Conservation (phyloP, 2,797 vertebrate species). For the Eulemur albifrons region DNA sequence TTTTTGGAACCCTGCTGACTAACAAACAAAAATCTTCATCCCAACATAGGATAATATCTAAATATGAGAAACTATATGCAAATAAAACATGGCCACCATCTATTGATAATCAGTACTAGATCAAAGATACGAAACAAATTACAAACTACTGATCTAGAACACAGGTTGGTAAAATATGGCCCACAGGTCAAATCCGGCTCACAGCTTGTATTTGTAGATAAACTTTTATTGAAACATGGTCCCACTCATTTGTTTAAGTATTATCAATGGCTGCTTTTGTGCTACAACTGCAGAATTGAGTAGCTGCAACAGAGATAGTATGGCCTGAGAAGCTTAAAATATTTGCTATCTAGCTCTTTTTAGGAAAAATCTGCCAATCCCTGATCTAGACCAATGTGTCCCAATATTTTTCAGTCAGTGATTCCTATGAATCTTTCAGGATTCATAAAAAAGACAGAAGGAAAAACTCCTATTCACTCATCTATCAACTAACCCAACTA, state of each 20-base stretch:
- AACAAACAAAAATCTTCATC: constrained; percentile 11
- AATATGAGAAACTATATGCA: neutral
- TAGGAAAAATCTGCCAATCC: neutral
- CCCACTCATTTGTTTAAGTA: neutral
- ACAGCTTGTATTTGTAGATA: neutral
- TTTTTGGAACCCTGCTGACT: neutral
- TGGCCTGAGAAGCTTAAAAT: neutral
- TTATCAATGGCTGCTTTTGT: neutral
- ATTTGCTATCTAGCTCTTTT: neutral
- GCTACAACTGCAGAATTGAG: neutral
- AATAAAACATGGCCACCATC: constrained; percentile 11
- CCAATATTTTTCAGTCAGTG: neutral
- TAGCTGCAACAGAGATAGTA: neutral
- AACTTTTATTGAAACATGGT: neutral
- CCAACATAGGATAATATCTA: neutral
- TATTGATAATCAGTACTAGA: neutral
- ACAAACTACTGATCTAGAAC: neutral
- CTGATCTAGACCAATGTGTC: neutral
- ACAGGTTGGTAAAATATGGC: neutral
- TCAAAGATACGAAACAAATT: neutral
- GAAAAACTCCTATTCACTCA: neutral
- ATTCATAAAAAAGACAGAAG: neutral
- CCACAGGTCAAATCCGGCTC: neutral
- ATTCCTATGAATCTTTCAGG: neutral
- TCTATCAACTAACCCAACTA: neutral